phyloP scores from a whole-genome alignment of 2,113 vertebrate genomes.

The Psettodes erumei region DNA sequence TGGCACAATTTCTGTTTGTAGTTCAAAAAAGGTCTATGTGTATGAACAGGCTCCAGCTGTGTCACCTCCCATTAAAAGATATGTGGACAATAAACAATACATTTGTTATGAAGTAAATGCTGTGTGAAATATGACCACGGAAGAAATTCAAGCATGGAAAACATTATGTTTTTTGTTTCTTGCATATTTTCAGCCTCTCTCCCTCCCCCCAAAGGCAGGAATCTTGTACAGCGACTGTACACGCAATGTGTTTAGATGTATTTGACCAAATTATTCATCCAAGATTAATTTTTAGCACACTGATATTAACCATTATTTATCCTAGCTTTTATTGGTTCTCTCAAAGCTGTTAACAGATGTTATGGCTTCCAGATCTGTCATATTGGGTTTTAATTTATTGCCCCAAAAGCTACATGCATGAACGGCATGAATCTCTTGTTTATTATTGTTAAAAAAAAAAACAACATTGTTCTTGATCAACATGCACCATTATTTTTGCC shows the following conservation, averaged over 20 bases:
- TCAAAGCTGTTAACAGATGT: slow-evolving; percentile 18
- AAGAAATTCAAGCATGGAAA: neutral
- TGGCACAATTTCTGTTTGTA: slow-evolving; percentile 16
- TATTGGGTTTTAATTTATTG: slow-evolving; percentile 37
- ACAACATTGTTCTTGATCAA: slow-evolving; percentile 31
- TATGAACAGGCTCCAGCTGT: neutral
- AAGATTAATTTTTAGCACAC: slow-evolving; percentile 23
- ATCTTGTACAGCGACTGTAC: slow-evolving; percentile 6
- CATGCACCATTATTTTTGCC: slow-evolving; percentile 47
- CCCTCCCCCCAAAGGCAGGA: neutral
- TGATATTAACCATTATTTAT: slow-evolving; percentile 36
- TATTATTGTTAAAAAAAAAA: slow-evolving; percentile 30
- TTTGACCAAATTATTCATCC: slow-evolving; percentile 34
- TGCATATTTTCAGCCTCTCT: neutral
- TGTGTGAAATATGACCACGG: neutral
- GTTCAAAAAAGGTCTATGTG: neutral
- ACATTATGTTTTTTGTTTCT: neutral
- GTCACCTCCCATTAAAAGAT: neutral
- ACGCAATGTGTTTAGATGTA: slow-evolving; percentile 35
- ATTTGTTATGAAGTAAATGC: neutral
- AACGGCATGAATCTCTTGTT: too few relatives aligned
- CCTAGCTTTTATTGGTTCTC: slow-evolving; percentile 23
- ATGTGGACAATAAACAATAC: neutral
- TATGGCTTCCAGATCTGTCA: slow-evolving; percentile 5
- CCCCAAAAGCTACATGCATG: slow-evolving; percentile 59